phyloP scores from a whole-genome alignment of 2,888 invertebrate species.

The Cheilosia impressa region DNA sequence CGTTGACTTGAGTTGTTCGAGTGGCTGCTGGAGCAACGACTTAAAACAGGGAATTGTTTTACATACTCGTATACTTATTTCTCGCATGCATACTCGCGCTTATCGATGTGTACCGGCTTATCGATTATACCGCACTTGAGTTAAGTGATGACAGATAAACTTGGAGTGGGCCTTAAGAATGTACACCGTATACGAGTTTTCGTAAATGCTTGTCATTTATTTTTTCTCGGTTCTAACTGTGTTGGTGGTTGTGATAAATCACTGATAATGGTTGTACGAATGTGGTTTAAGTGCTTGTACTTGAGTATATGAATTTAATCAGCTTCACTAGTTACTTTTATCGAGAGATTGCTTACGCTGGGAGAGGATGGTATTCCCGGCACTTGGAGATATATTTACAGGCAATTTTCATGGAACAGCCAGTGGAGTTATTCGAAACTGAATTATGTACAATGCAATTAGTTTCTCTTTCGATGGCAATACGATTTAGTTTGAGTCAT shows the following conservation, averaged over 20 bases:
- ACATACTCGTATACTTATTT: background rate
- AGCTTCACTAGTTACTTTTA: background rate
- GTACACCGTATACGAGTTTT: background rate
- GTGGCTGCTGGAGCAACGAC: background rate
- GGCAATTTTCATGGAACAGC: too few species aligned
- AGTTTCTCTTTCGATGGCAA: too few species aligned
- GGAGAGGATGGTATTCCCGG: too few species aligned
- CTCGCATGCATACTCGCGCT: background rate
- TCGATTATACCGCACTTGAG: conserved; percentile 12
- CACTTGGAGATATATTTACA: too few species aligned
- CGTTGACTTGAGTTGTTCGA: conserved; percentile 22
- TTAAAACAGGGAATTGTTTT: background rate
- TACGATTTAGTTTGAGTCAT: too few species aligned
- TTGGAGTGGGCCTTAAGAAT: background rate
- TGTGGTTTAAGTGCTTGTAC: background rate
- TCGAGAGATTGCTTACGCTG: background rate
- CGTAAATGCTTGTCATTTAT: background rate
- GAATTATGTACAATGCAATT: too few species aligned
- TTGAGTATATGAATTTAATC: background rate
- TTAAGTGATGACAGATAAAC: conserved; percentile 6
- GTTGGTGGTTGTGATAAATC: background rate
- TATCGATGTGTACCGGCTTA: background rate
- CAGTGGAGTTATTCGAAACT: too few species aligned
- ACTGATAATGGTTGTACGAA: background rate
- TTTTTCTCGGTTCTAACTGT: background rate